Evolutionary conservation across 2,888 invertebrate species (phyloP).

Genomic region (Theretra japonica): DNA sequence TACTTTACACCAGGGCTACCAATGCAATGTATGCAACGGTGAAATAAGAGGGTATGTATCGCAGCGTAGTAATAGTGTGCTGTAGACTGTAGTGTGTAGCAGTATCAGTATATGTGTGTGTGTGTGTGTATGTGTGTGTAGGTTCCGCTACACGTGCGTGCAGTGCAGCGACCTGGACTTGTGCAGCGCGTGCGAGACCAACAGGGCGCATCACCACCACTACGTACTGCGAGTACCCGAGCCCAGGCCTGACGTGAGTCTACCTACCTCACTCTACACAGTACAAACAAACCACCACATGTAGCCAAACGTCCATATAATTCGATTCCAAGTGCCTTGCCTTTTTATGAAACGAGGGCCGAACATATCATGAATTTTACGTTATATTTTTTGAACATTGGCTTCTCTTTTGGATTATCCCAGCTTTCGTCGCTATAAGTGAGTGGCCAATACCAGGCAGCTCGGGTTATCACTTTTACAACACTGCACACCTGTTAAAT

Average conservation of each 20-base stretch:
- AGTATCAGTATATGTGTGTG: background rate
- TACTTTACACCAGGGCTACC: background rate
- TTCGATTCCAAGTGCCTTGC: no score
- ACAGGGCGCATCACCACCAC: background rate
- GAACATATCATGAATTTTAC: no score
- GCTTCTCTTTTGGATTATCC: no score
- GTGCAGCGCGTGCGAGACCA: background rate
- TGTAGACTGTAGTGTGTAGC: background rate
- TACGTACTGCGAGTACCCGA: slow-evolving; percentile 4
- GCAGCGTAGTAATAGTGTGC: background rate
- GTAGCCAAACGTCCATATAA: no score
- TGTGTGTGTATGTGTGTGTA: background rate
- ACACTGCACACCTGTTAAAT: background rate
- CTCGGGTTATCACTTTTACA: no score
- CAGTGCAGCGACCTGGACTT: slow-evolving; percentile 16
- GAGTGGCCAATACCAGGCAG: no score
- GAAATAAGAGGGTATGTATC: background rate
- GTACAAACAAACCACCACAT: no score
- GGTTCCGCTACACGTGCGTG: slow-evolving; percentile 7
- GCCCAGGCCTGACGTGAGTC: slow-evolving; percentile 25
- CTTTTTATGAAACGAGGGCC: no score
- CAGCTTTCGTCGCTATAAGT: no score
- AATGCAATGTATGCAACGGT: slow-evolving; percentile 9
- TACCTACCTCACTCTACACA: background rate
- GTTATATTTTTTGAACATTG: no score